These are phyloP conservation scores for Chaetodon trifasciatus DNA, from an alignment of 2,797 vertebrate genomes.

Conservation along the genomic window DNA sequence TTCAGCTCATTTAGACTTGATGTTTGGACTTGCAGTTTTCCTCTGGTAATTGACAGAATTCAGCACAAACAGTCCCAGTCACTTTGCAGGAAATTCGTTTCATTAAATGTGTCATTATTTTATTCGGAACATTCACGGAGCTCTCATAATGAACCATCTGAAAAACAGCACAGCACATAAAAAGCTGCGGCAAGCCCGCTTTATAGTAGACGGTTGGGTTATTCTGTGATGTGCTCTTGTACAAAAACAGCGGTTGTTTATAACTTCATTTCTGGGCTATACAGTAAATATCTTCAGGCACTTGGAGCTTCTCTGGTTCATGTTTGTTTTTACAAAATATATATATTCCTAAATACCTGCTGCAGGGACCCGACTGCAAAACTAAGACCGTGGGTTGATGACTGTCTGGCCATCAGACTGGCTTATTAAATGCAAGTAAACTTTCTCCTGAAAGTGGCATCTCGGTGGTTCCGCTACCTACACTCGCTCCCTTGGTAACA, in stretches of 20 bases:
- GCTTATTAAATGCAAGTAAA: slow-evolving; percentile 2
- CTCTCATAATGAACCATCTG: slow-evolving; percentile 48
- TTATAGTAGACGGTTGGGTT: slow-evolving; percentile 36
- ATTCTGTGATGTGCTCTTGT: slow-evolving; percentile 34
- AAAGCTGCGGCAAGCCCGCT: slow-evolving; percentile 31
- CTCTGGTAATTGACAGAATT: slow-evolving; percentile 35
- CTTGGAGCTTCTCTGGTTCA: background rate
- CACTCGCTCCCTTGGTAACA: slow-evolving; percentile 11
- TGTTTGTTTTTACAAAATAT: slow-evolving; percentile 37
- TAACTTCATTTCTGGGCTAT: slow-evolving; percentile 25
- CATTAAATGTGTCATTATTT: slow-evolving; percentile 61
- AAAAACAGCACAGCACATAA: slow-evolving; percentile 56
- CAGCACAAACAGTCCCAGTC: slow-evolving; percentile 30
- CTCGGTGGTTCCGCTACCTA: background rate
- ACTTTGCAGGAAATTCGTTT: slow-evolving; percentile 39
- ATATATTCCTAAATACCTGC: background rate
- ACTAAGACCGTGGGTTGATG: background rate
- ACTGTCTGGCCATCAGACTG: background rate
- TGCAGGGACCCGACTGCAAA: slow-evolving; percentile 5
- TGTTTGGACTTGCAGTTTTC: slow-evolving; percentile 10
- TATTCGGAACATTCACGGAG: slow-evolving; percentile 35
- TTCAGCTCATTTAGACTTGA: slow-evolving; percentile 11
- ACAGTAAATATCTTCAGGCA: slow-evolving; percentile 33
- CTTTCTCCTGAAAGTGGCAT: background rate
- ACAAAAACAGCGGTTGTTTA: slow-evolving; percentile 43